Conservation (phyloP, 2,113 vertebrate genomes). For the Indicator maculatus region DNA sequence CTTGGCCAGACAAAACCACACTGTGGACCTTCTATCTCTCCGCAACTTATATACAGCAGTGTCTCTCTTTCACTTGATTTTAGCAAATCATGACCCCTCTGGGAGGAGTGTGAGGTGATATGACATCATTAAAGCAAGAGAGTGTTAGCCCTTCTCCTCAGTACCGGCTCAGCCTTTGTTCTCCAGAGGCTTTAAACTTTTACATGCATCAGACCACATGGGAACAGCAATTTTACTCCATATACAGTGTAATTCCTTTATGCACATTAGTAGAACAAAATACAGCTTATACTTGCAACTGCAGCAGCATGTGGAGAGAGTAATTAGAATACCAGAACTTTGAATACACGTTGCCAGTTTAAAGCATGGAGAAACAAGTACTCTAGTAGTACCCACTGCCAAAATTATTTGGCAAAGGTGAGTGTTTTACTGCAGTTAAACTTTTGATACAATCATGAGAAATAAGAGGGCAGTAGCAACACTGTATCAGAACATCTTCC, state of each 20-base stretch:
- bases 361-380: background rate
- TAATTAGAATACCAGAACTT: background rate
- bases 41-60: background rate
- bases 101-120: background rate
- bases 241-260: background rate
- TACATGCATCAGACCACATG: background rate
- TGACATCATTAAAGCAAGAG: background rate
- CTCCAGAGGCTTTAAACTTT: slow-evolving; percentile 31
- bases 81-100: background rate
- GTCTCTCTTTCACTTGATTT: background rate
- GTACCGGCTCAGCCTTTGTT: slow-evolving; percentile 16
- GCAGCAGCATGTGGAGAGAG: background rate
- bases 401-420: background rate
- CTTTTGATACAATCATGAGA: background rate
- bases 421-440: background rate
- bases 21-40: background rate
- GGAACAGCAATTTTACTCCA: background rate
- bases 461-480: background rate
- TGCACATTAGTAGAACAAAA: background rate
- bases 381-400: background rate
- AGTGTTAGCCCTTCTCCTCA: background rate
- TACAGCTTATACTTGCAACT: background rate
- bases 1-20: background rate
- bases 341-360: background rate
- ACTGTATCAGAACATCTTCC: background rate